Base-by-base conservation (phyloP, 1,140 invertebrate genomes). In the Drosophila cardini region DNA sequence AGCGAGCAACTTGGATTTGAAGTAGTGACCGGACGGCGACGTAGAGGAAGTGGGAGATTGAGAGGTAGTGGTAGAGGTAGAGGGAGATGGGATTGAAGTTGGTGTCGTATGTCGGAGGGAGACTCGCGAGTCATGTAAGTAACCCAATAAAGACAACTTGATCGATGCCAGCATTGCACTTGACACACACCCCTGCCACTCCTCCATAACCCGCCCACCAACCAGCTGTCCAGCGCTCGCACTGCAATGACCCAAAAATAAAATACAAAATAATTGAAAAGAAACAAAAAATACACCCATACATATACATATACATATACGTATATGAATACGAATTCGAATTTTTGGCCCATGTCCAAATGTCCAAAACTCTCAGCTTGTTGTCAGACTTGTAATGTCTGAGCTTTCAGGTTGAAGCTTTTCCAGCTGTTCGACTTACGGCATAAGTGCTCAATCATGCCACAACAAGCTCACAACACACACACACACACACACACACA, bases 101-200 rank as follows among this genome's bases (percentile, higher is more conserved):
- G 8, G 21, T 4, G 21, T 26, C 21, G 4, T 50, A 50, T 26
- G 18, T 50, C 46, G 21, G n/a, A n/a, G n/a, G 6, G 16, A 7
- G 32, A 13, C 69, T 45, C 76, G 71, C 70, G 18, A 78, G 50
- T 77, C 83, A 84, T 86, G 83, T 87, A 89, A 89, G 84, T 89
- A 89, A 80, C 72, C 83, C 76, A 86, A 86, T 86, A 86, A 86
- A 82, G 64, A 72, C 80, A 52, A 42, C 61, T 89, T 89, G 83
- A 87, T 89, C 84, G 80, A 84, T 89, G 76, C 80, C 76, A 72
- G 68, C 75, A 72, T 74, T 85, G 82, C 84, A 87, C 84, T 87
- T 87, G 84, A 87, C 84, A 87, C 77, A 83, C 72, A 70, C 82
- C 43, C 62, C 60, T 26, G 21, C 0, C 21, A 26, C 0, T 26